Evolutionary conservation across 2,797 vertebrate genomes (phyloP), one percentile per base, ranked within the genome.

Genomic region (Hirundo rustica): DNA sequence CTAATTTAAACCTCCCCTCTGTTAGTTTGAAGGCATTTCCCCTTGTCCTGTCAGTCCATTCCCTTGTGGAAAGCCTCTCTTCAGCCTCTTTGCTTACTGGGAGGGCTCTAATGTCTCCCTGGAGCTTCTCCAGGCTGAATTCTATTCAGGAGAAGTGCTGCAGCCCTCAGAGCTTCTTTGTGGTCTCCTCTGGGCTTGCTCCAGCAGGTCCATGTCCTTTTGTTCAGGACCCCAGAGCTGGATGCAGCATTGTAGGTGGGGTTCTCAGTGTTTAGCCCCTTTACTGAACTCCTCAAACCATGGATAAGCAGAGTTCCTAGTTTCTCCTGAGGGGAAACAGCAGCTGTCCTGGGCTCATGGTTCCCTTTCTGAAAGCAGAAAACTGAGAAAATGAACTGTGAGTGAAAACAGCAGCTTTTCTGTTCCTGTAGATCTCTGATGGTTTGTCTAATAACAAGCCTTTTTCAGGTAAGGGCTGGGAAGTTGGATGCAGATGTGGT

Each of bases 331-430:
- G 20, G 20, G 30, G 45, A 51, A 17, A 8, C 4, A 1, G 30
- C 38, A 57, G n/a, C 80, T 61, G 19, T 32, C 36, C 70, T 29
- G 11, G 10, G 30, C 25, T 89, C 30, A 17, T 8, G 10, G 14
- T 17, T 55, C 13, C 27, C 9, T 15, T 65, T 55, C 8, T 30
- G 57, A 55, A 55, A 85, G 48, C 51, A n/a, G 57, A 72, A 51
- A 85, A 44, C 44, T 10, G 6, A 27, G 55, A 47, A 85, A 73
- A 60, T 15, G 67, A 91, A 48, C 67, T 17, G 44, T 1, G 36
- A 47, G n/a, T 79, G 85, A 64, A 71, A 91, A 22, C 21, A 61
- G 54, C 36, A 18, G 9, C 71, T 62, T 92, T 79, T 92, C 82
- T 92, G 74, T 92, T 91, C 83, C 88, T 91, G 72, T 80, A 50